Evolutionary conservation across 2,797 vertebrate genomes (phyloP), one percentile per base, ranked within the genome.

Genomic region (Myotis findleyi): DNA sequence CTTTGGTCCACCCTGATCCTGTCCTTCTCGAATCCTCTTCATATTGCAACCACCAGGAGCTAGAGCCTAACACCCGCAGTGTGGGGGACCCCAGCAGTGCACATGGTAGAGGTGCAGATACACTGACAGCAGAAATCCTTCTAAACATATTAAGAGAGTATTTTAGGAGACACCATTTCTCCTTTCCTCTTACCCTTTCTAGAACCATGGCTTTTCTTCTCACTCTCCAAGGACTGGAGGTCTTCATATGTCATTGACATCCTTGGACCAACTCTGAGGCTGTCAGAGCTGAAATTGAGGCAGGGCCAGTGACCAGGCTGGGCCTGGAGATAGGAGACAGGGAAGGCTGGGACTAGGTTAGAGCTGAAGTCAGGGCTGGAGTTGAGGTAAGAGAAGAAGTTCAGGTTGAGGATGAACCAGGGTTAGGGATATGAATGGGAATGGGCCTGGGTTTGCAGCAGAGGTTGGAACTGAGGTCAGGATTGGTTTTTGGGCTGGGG

Each of bases 181-280:
- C 53, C 36, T 38, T 76, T 23, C 72, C 16, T 68, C 87, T 94
- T 57, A 97, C 94, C 23, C 4, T 27, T 59, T 59, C 25, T 59
- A 59, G 27, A 59, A 27, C 57, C 27, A 23, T 66, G 83, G 33
- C 13, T 75, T 71, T 88, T 83, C 49, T 77, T 55, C 20, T 98
- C 95, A 0, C 17, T 73, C 18, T 94, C 90, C 57, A 64, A 2
- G 0, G 79, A 2, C 77, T 93, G 76, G 1, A 98, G 33, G 9
- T 98, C 83, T 53, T 97, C 83, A 33, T 97, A 97, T 1, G 5
- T 62, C 57, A 44, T 41, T 21, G 66, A 17, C 96, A 96, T 95
- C 7, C 18, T 55, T 49, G 17, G 6, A 17, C 17, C 53, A 51
- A 59, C 13, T 2, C 13, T 11, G 27, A 53, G 53, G n/a, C 55